A percentile compares a stretch with the other conserved stretches of the same genome.
Evolutionary conservation across 2,113 vertebrate genomes (phyloP).

Genomic region (Poeciliopsis occidentalis): DNA sequence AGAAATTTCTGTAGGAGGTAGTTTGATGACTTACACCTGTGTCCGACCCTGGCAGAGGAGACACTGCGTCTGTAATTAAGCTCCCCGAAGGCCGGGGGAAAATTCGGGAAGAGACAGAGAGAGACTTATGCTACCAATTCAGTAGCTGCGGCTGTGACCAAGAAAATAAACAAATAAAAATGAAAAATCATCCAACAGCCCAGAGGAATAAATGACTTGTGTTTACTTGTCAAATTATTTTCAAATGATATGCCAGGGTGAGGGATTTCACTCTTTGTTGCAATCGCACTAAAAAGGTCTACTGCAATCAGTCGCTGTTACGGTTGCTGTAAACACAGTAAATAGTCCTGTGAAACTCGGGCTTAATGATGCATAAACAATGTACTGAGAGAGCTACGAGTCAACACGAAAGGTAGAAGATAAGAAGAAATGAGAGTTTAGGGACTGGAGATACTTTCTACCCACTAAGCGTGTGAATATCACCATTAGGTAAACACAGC

Average conservation of each 20-base stretch:
- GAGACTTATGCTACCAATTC: too few species aligned
- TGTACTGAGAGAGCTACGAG: background rate
- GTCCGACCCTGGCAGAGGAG: background rate
- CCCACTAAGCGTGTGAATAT: background rate
- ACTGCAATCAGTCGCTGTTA: background rate
- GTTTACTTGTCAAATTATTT: constrained; percentile 3
- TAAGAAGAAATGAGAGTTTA: background rate
- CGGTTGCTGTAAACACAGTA: constrained; percentile 14
- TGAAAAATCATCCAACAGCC: background rate
- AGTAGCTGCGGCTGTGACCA: background rate
- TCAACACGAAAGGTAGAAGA: background rate
- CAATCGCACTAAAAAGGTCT: background rate
- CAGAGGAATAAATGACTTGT: background rate
- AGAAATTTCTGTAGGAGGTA: background rate
- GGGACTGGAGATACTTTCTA: background rate
- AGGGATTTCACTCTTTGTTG: background rate
- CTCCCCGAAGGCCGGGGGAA: background rate
- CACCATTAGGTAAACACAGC: background rate
- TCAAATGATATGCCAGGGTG: constrained; percentile 4
- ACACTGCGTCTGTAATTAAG: background rate
- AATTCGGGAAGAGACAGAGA: background rate
- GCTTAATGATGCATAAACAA: constrained; percentile 5
- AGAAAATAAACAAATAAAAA: background rate
- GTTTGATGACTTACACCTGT: background rate
- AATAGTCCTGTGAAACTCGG: background rate